A percentile compares a stretch with the other conserved stretches of the same genome.
phyloP scores from a whole-genome alignment of 2,888 invertebrate genomes.

The Argyresthia albistria region DNA sequence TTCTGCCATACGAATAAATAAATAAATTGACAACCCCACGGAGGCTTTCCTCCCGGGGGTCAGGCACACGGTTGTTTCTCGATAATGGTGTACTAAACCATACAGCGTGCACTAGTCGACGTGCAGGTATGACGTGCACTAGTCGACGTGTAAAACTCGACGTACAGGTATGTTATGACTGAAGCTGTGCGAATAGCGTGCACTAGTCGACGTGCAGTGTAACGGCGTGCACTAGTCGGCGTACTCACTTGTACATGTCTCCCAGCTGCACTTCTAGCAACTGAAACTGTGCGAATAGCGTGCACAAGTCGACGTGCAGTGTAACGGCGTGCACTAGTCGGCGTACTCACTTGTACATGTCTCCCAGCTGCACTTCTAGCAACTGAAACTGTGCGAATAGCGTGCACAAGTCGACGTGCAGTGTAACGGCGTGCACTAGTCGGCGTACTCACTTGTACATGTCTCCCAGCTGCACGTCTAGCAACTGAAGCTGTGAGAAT shows the following conservation, averaged over 20 bases:
- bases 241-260: constrained; percentile 95
- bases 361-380: constrained; percentile 91
- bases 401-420: constrained; percentile 95
- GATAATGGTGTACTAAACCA: too few relatives aligned
- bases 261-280: constrained; percentile 91
- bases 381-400: constrained; percentile 92
- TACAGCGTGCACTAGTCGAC: constrained; percentile 95
- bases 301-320: constrained; percentile 95
- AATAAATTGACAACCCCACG: too few relatives aligned
- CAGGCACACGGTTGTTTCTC: too few relatives aligned
- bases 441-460: constrained; percentile 88
- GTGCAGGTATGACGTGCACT: constrained; percentile 99
- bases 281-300: constrained; percentile 92
- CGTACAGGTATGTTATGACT: too few relatives aligned
- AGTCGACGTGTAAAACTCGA: too few relatives aligned
- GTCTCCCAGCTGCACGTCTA: constrained; percentile 93
- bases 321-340: too few relatives aligned
- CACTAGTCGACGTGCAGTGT: too few relatives aligned
- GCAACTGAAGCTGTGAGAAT: constrained; percentile 90
- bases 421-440: too few relatives aligned
- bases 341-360: constrained; percentile 94
- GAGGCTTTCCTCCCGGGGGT: too few relatives aligned
- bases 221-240: too few relatives aligned
- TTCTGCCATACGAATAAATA: too few relatives aligned
- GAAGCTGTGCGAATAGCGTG: constrained; percentile 91